phyloP scores from a whole-genome alignment of 2,113 vertebrate genomes.

The Channa argus region DNA sequence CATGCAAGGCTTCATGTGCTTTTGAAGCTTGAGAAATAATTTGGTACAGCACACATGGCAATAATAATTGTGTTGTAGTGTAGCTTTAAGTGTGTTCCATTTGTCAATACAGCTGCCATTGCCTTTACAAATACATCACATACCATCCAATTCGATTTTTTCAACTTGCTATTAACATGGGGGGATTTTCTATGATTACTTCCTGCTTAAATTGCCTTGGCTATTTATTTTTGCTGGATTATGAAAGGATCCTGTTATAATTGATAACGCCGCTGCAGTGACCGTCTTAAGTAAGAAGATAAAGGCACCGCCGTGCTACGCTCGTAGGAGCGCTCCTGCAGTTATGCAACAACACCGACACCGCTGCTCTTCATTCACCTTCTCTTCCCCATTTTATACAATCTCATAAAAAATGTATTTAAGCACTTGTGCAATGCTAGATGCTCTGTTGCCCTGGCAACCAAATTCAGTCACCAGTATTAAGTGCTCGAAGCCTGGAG shows the following conservation, averaged over 20 bases:
- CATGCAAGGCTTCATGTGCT: conserved; percentile 24
- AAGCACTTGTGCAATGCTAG: conserved; percentile 74
- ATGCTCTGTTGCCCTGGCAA: conserved; percentile 86
- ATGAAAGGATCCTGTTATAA: conserved; percentile 43
- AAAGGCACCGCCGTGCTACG: background rate
- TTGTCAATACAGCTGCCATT: conserved; percentile 48
- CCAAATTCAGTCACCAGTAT: conserved; percentile 81
- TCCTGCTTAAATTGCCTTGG: conserved; percentile 44
- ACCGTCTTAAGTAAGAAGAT: background rate
- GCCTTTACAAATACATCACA: conserved; percentile 42
- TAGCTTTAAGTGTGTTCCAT: conserved; percentile 29
- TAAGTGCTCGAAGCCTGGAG: conserved; percentile 69
- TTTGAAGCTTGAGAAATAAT: conserved; percentile 44
- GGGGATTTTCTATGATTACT: conserved; percentile 53
- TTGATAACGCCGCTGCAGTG: conserved; percentile 8
- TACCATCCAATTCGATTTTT: conserved; percentile 36
- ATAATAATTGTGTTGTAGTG: conserved; percentile 22
- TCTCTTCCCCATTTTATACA: conserved; percentile 76
- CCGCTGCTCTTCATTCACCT: conserved; percentile 60
- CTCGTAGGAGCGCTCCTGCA: conserved; percentile 5
- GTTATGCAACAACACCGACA: conserved; percentile 68
- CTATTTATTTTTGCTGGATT: conserved; percentile 53
- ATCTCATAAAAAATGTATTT: conserved; percentile 84
- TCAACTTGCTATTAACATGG: conserved; percentile 32
- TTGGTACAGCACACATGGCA: background rate